A percentile compares a stretch with the other conserved stretches of the same genome.
These are phyloP conservation scores for Xiphophorus hellerii DNA, from an alignment of 2,113 vertebrate genomes.

Conservation along the genomic window DNA sequence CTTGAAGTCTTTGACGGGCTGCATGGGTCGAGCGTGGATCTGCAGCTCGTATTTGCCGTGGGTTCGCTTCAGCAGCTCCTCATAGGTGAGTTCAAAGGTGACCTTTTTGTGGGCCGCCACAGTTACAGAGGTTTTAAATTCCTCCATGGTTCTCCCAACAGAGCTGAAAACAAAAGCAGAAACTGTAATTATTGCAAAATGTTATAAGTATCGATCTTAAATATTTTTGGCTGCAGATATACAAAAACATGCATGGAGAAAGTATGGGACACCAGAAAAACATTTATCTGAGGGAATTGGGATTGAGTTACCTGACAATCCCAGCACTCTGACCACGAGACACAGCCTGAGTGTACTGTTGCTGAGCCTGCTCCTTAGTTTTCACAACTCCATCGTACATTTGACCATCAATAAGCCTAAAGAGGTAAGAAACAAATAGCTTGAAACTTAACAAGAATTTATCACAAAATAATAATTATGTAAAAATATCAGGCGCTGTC, in stretches of 20 bases:
- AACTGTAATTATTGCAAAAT: too few relatives aligned
- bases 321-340: constrained; percentile 90
- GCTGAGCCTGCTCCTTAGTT: constrained; percentile 87
- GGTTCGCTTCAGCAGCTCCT: constrained; percentile 89
- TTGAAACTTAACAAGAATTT: too few relatives aligned
- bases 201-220: too few relatives aligned
- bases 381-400: constrained; percentile 90
- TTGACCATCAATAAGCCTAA: constrained; percentile 86
- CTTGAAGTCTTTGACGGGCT: constrained; percentile 90
- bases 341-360: constrained; percentile 89
- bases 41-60: constrained; percentile 88
- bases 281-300: too few relatives aligned
- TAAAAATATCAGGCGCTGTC: too few relatives aligned
- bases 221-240: too few relatives aligned
- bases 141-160: constrained; percentile 91
- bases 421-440: background rate
- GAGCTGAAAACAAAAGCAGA: constrained; percentile 73
- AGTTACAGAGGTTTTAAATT: constrained; percentile 90
- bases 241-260: background rate
- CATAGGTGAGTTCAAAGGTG: constrained; percentile 91
- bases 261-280: background rate
- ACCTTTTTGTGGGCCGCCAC: constrained; percentile 87
- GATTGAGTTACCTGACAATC: constrained; percentile 84
- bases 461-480: too few relatives aligned
- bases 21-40: constrained; percentile 89